Conservation (phyloP, 2,113 vertebrate genomes). For the Lepus europaeus region DNA sequence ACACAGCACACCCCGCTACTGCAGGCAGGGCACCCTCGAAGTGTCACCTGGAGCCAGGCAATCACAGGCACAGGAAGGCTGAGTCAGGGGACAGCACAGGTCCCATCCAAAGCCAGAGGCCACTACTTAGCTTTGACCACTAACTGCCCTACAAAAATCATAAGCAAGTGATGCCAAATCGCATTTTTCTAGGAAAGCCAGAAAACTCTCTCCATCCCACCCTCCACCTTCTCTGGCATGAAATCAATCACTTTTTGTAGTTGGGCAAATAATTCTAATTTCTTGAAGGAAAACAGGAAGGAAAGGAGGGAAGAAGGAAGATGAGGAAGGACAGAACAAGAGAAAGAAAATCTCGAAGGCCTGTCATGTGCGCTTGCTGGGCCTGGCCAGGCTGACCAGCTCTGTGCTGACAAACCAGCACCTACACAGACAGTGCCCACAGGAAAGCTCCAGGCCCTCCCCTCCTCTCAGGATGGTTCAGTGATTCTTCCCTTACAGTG, state of each 20-base stretch:
- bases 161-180: not conserved
- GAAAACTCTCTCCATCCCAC: not conserved
- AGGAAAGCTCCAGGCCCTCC: accelerated
- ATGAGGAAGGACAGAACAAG: accelerated
- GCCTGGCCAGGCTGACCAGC: accelerated
- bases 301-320: accelerated
- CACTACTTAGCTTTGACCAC: accelerated
- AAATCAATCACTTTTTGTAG: not conserved
- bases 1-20: not conserved
- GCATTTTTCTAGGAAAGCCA: not conserved
- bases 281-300: not conserved
- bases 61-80: not conserved
- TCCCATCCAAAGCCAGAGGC: not conserved
- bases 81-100: too few relatives aligned
- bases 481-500: not conserved
- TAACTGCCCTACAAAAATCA: accelerated
- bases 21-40: not conserved
- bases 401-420: not conserved
- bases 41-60: not conserved
- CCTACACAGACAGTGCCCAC: not conserved
- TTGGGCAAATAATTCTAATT: slow-evolving; percentile 15
- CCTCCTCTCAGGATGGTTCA: not conserved
- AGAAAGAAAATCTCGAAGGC: not conserved
- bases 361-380: accelerated
- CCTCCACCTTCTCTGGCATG: not conserved